Base-by-base conservation (phyloP, 1,140 invertebrate genomes). In the Stegodyphus dumicola region DNA sequence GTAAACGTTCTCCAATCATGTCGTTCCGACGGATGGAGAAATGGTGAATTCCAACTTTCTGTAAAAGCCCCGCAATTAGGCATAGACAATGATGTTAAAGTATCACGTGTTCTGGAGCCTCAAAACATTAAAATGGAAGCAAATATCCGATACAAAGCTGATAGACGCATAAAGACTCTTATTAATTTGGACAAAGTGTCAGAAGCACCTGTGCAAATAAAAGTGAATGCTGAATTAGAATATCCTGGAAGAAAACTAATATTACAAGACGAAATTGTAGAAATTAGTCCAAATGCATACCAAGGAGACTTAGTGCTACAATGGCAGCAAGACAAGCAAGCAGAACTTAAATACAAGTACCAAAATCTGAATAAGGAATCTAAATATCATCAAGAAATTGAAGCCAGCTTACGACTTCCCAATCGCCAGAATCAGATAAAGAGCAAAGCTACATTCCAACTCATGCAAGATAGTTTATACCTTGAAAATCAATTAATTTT, bases 241-340 rank as follows among this genome's bases (percentile, higher is more conserved):
- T 52, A 13, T 56, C 52, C 71, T 10, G 51, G 5, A 0, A n/a
- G 33, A 54, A 53, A 83, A 33, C 13, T 71, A 7, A 10, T 49
- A 17, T 87, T 77, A 6, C 7, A 60, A 18, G 74, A 83, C 79
- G n/a, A 87, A 54, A 71, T 83, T 48, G n/a, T 65, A 69, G 85
- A 86, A 76, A 86, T n/a, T 5, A 66, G 49, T 11, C 17, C 64
- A 56, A 60, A 51, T 15, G 3, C 6, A 15, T 77, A 67, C 56
- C 17, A 65, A 66, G 86, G 86, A 9, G 53, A 77, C 6, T 70
- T 75, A 5, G 13, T 6, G 17, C 11, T 77, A 2, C 65, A 87
- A 56, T 83, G 67, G 65, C 60, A 56, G 48, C 11, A 70, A 33
- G 56, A 48, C 5, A 73, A 74, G 51, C 0, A 13, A 65, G 51